Evolutionary conservation across 2,888 invertebrate species (phyloP), one percentile per base, ranked within the genome.

Genomic region (Drosophila colorata): DNA sequence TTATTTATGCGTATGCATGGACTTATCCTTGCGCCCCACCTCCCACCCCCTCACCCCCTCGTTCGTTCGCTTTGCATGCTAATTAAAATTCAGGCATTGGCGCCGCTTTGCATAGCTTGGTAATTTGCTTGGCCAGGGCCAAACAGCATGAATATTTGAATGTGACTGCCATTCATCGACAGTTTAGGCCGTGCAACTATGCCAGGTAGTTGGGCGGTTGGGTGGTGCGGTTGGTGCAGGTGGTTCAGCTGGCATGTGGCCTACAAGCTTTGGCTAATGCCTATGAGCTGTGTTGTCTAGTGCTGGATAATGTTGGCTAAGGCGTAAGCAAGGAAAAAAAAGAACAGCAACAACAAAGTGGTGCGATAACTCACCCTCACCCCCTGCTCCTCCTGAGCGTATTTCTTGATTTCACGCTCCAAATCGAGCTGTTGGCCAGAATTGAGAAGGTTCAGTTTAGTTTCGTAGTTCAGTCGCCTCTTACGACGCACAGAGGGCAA

Each of bases 361-460:
- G 33, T 35, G 28, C 37, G 37, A 64, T 63, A 58, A 74, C 74
- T 82, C 88, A 82, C 78, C 89, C 88, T 89, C 66, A 89, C 89
- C 89, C 90, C 90, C 80, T 88, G 85, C 74, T 86, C 90, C 69
- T 87, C 87, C 76, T 81, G 80, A 68, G 90, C 89, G 72, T 79
- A 88, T 89, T 90, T 89, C 80, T 90, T 87, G 85, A 89, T 89
- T 83, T 89, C 90, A 80, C 88, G 87, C 80, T 90, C 89, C 89
- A 89, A 83, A 82, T 89, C 85, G 76, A 88, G 80, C 89, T 89
- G 74, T 66, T 61, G 38, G 58, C 48, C 52, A 59, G 53, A 57
- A 63, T 38, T 52, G 53, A 53, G 63, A 72, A 59, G 67, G 55
- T 79, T 78, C 46, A 56, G 52, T 64, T 23, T 41, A 57, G 18